Percentiles rank a stretch among this genome's conserved stretches.
Evolutionary conservation across 23 tunicate genomes (phyloP).

Genomic region (Halocynthia roretzi): DNA sequence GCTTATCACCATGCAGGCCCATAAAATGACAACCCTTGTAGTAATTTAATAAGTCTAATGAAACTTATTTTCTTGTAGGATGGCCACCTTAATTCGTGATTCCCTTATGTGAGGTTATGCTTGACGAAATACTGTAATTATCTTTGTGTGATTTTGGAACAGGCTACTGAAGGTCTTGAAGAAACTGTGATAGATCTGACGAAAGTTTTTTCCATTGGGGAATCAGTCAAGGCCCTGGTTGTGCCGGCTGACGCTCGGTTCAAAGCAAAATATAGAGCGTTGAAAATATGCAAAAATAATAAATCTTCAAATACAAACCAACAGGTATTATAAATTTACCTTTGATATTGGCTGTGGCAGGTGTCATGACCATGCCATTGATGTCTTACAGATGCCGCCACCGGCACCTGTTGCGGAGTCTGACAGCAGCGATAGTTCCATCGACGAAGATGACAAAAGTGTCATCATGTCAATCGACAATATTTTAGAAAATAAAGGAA

Average conservation of each 20-base stretch:
- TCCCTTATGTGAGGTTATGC: too few species aligned
- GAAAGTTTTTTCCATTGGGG: neutral
- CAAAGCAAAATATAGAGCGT: conserved; percentile 10
- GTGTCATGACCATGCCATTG: too few species aligned
- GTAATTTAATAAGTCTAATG: too few species aligned
- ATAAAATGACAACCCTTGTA: too few species aligned
- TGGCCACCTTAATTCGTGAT: too few species aligned
- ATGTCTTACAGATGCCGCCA: too few species aligned
- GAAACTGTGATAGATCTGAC: neutral
- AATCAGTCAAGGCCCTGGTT: neutral
- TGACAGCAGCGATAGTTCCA: conserved; percentile 1
- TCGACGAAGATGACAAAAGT: conserved; percentile 1
- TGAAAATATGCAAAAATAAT: neutral
- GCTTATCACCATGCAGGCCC: too few species aligned
- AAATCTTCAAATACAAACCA: neutral
- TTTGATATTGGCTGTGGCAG: neutral
- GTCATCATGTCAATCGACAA: neutral
- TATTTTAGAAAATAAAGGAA: neutral
- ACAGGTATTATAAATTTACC: neutral
- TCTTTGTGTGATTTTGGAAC: neutral
- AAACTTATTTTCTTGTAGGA: too few species aligned
- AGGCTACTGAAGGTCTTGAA: conserved; percentile 4
- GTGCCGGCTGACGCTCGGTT: conserved; percentile 1
- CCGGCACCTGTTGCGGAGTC: neutral
- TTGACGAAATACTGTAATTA: neutral